Conservation (phyloP, 1,140 invertebrate genomes). For the Oscheius sp. region DNA sequence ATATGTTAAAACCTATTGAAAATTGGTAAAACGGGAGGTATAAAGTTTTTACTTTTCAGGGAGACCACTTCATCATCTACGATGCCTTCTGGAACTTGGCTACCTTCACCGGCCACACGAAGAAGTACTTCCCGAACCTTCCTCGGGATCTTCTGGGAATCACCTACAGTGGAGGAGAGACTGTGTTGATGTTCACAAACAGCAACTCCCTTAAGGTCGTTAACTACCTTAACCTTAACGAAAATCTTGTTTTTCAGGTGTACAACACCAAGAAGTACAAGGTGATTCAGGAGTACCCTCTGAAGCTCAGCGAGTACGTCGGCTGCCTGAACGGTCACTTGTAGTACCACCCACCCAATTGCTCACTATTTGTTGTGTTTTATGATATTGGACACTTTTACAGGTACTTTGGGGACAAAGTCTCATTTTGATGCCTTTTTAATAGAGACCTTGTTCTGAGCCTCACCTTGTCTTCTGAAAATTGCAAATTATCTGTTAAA, state of each 20-base stretch:
- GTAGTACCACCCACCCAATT: no score
- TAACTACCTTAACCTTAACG: neutral
- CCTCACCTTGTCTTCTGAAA: no score
- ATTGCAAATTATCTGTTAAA: no score
- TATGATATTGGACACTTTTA: no score
- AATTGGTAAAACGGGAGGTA: no score
- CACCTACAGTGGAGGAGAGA: constrained; percentile 31
- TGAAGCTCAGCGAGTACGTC: constrained; percentile 35
- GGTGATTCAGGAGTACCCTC: constrained; percentile 39
- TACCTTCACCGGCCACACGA: constrained; percentile 36
- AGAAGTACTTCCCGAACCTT: constrained; percentile 39
- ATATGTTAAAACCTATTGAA: no score
- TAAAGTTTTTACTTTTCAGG: constrained; percentile 14
- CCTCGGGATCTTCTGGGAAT: constrained; percentile 38
- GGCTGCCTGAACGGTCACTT: constrained; percentile 22
- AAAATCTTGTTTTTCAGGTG: constrained; percentile 17
- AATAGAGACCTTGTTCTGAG: no score
- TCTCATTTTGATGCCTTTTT: no score
- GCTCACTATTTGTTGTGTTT: no score
- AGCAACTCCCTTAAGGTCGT: constrained; percentile 32
- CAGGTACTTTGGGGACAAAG: no score
- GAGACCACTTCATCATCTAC: constrained; percentile 41
- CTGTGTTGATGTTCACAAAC: constrained; percentile 38
- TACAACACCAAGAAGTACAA: constrained; percentile 43
- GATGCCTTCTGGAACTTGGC: constrained; percentile 41